Conservation (phyloP, 2,797 vertebrate genomes). For the Pyrocephalus nanus region DNA sequence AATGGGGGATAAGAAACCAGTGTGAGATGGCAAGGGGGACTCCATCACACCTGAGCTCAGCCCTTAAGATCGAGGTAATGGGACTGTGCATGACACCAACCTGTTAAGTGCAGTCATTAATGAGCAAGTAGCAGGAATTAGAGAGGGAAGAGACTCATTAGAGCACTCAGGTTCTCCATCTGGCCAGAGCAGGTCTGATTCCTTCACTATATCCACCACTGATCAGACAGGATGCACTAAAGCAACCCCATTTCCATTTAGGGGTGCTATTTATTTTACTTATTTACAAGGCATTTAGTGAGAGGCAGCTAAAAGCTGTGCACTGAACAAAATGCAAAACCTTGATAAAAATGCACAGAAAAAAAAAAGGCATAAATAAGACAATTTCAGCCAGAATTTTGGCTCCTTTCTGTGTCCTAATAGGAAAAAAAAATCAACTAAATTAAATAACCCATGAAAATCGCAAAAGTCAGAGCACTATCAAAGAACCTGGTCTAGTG, state of each 20-base stretch:
- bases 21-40: not conserved
- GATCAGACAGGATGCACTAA: not conserved
- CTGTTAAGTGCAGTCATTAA: not conserved
- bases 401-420: not conserved
- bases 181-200: not conserved
- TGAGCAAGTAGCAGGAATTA: not conserved
- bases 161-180: not conserved
- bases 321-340: not conserved
- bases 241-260: not conserved
- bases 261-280: not conserved
- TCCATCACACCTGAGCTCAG: not conserved
- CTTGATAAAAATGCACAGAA: not conserved
- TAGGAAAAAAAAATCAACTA: not conserved
- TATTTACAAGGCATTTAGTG: not conserved
- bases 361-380: not conserved
- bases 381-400: not conserved
- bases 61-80: not conserved
- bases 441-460: not conserved
- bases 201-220: not conserved
- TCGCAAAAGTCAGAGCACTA: not conserved
- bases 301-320: not conserved
- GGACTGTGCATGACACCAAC: not conserved
- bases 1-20: not conserved
- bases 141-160: not conserved
- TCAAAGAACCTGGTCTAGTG: not conserved